Base-by-base conservation (phyloP, 1,140 invertebrate genomes). In the Sipha flava region DNA sequence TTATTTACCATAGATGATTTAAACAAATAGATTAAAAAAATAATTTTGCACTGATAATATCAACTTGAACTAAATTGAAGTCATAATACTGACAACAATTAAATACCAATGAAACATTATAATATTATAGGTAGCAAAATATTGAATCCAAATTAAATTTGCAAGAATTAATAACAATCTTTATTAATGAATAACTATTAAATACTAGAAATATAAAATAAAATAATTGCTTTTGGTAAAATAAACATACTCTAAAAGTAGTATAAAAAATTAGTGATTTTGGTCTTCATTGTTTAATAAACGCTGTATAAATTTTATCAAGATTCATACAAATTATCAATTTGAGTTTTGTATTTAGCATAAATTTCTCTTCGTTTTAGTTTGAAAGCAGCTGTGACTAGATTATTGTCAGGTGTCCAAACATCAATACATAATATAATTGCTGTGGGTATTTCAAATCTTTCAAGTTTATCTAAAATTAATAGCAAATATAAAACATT, bases 331-430 rank as follows among this genome's bases (percentile, higher is more conserved):
- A 98, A 96, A 81, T 91, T 87, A 84, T 94, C 93, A 83, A 98
- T 95, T 85, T 96, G 93, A 79, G 91, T 88, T 85, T 95, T 90
- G 87, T 97, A 99, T 83, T 91, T 89, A 80, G 97, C 93, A 86
- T 98, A 94, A 79, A 99, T 96, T 83, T 95, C 93, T 89, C 96
- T 97, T 81, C 97, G 89, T 86, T 97, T 97, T 81, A 99, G 88
- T 87, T 99, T 99, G 86, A 98, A 95, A 57, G 97, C 96, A 82
- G 97, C 97, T 18, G 97, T 99, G 0, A 95, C 95, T n/a, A 99
- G 89, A 49, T 96, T 96, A 89, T 93, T 94, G 84, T 97, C 96
- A 0, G 97, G 96, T 0, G 95, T 95, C 97, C 97, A 99, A 59
- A 94, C 91, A 83, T 98, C 96, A 29, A 91, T 87, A 83, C 92